These are phyloP conservation scores for Zaprionus inermis DNA, from an alignment of 1,140 invertebrate genomes.

Conservation along the genomic window DNA sequence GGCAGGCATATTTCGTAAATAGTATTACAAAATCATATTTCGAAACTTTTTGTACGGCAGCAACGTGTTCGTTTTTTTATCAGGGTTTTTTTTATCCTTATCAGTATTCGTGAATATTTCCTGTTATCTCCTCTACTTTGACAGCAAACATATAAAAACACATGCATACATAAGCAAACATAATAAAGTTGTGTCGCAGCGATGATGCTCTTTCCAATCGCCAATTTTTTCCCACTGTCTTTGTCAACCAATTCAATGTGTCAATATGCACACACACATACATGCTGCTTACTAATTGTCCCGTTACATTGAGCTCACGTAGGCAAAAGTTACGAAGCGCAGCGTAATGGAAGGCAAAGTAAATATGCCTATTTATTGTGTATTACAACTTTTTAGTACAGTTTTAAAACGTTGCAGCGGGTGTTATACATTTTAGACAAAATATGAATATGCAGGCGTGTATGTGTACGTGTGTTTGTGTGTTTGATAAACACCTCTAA, in stretches of 20 bases:
- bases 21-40: constrained; percentile 44
- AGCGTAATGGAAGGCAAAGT: background rate
- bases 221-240: background rate
- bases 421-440: background rate
- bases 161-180: background rate
- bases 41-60: constrained; percentile 16
- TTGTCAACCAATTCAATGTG: background rate
- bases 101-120: constrained; percentile 11
- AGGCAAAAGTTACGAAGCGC: background rate
- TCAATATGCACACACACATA: background rate
- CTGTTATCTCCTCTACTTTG: constrained; percentile 8
- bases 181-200: background rate
- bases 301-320: background rate
- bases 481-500: constrained; percentile 30
- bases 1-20: constrained; percentile 37
- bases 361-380: background rate
- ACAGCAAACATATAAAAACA: constrained; percentile 15
- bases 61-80: background rate
- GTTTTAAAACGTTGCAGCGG: background rate
- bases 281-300: background rate
- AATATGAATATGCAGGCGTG: background rate
- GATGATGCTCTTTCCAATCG: background rate
- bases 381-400: constrained; percentile 1
- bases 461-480: background rate
- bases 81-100: constrained; percentile 27